Percentiles rank a stretch among this genome's conserved stretches.
Conservation (phyloP, 2,888 invertebrate genomes). For the Hypselothyrea guttata region DNA sequence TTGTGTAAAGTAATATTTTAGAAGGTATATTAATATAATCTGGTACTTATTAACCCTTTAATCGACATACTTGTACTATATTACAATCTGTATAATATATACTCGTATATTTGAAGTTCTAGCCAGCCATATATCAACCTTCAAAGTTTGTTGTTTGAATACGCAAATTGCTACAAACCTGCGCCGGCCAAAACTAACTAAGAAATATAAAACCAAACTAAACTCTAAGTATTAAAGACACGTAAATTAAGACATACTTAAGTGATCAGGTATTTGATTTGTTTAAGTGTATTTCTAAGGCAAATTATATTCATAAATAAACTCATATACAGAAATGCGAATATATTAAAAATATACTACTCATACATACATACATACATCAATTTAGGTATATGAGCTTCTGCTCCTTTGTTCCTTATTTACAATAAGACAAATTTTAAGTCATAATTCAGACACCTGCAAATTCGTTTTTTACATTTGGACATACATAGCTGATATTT, state of each 20-base stretch:
- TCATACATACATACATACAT: slow-evolving; percentile 7
- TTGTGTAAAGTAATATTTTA: slow-evolving; percentile 29
- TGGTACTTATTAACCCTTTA: slow-evolving; percentile 29
- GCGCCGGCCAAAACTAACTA: slow-evolving; percentile 78
- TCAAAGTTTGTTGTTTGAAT: slow-evolving; percentile 69
- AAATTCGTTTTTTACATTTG: slow-evolving; percentile 24
- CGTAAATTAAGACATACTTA: slow-evolving; percentile 51
- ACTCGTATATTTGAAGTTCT: slow-evolving; percentile 72
- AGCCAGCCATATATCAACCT: slow-evolving; percentile 68
- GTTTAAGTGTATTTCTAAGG: slow-evolving; percentile 50
- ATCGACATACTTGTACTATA: slow-evolving; percentile 34
- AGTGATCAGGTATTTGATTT: slow-evolving; percentile 65
- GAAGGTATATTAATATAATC: slow-evolving; percentile 17
- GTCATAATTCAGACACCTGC: slow-evolving; percentile 28
- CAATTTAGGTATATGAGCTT: slow-evolving; percentile 19
- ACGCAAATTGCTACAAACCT: slow-evolving; percentile 78
- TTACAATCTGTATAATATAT: slow-evolving; percentile 60
- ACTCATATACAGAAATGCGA: neutral
- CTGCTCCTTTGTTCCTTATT: slow-evolving; percentile 16
- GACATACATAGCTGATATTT: slow-evolving; percentile 31
- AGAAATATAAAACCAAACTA: slow-evolving; percentile 40
- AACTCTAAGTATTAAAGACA: slow-evolving; percentile 66
- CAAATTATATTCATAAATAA: slow-evolving; percentile 25
- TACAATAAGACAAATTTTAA: slow-evolving; percentile 34
- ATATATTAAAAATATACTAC: slow-evolving; percentile 32